Evolutionary conservation across 2,888 invertebrate species (phyloP).

Genomic region (Mythimna vitellina): DNA sequence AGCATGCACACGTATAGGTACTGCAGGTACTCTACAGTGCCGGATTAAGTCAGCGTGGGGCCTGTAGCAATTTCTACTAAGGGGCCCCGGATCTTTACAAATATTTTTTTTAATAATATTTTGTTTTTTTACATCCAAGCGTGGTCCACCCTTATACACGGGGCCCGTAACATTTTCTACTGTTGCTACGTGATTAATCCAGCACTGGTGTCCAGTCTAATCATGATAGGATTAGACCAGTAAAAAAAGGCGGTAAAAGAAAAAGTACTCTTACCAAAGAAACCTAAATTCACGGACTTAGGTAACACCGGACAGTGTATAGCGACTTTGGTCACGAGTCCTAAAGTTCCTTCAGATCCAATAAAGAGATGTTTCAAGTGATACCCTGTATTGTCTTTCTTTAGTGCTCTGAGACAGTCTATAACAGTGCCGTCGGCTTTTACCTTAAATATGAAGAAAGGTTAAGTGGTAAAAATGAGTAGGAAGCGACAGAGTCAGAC

Average conservation of each 20-base stretch:
- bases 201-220: background rate
- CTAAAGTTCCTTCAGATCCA: slow-evolving; percentile 99
- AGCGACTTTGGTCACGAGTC: slow-evolving; percentile 97
- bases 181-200: no score
- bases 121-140: no score
- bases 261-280: slow-evolving; percentile 92
- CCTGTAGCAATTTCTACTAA: no score
- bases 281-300: slow-evolving; percentile 95
- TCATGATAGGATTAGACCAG: background rate
- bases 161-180: no score
- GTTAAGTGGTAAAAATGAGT: background rate
- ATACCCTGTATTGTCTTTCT: slow-evolving; percentile 99
- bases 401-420: slow-evolving; percentile 95
- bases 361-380: slow-evolving; percentile 99
- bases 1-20: background rate
- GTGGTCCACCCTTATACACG: no score
- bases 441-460: slow-evolving; percentile 88
- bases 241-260: background rate
- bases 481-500: no score
- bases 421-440: slow-evolving; percentile 96
- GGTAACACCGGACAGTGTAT: slow-evolving; percentile 97
- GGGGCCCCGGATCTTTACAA: no score
- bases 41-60: no score
- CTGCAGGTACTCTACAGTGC: background rate
- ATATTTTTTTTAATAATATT: no score